Evolutionary conservation across 2,888 invertebrate species (phyloP).

Genomic region (Calameuta idolon): DNA sequence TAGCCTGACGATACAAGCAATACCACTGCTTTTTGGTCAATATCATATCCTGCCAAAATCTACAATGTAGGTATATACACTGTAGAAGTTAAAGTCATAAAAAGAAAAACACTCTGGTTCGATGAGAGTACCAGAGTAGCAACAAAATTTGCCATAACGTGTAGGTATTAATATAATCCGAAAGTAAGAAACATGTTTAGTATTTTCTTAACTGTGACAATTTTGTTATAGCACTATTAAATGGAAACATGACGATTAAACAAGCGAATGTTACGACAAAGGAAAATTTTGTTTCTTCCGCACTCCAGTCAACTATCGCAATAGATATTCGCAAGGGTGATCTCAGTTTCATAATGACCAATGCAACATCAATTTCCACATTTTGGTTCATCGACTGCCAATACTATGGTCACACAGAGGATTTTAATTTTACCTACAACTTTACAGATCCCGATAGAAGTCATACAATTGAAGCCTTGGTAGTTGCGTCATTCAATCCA

Average conservation of each 20-base stretch:
- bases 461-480: slow-evolving; percentile 77
- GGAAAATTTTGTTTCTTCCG: slow-evolving; percentile 75
- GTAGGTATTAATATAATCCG: slow-evolving; percentile 54
- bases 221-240: slow-evolving; percentile 72
- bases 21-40: slow-evolving; percentile 73
- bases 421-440: slow-evolving; percentile 73
- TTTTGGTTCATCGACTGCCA: slow-evolving; percentile 87
- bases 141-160: slow-evolving; percentile 59
- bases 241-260: slow-evolving; percentile 75
- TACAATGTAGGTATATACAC: slow-evolving; percentile 74
- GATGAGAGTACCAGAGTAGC: neutral
- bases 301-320: slow-evolving; percentile 56
- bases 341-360: slow-evolving; percentile 70
- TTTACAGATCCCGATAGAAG: slow-evolving; percentile 73
- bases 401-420: slow-evolving; percentile 75
- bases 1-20: slow-evolving; percentile 65
- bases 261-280: slow-evolving; percentile 74
- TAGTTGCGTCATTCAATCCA: slow-evolving; percentile 78
- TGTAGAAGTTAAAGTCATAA: slow-evolving; percentile 70
- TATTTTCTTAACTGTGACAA: slow-evolving; percentile 17
- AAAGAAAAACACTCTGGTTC: slow-evolving; percentile 32
- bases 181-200: slow-evolving; percentile 1
- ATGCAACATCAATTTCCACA: slow-evolving; percentile 72
- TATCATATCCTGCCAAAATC: slow-evolving; percentile 70
- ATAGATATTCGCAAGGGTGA: slow-evolving; percentile 75